phyloP scores from a whole-genome alignment of 2,888 invertebrate genomes.

The Apotomis betuletana region DNA sequence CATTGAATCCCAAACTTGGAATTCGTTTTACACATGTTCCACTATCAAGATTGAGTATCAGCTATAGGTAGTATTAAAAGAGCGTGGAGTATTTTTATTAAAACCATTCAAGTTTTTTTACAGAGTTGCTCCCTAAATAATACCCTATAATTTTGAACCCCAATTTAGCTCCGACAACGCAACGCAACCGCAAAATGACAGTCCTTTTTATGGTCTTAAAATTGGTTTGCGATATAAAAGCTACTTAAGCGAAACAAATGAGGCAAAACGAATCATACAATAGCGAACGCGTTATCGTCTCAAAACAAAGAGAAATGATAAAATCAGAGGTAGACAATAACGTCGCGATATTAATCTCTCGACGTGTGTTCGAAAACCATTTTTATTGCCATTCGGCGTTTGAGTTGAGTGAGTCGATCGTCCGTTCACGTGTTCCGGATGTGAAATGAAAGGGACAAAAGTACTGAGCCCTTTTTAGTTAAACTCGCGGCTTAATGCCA shows the following conservation, averaged over 20 bases:
- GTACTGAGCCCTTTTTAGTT: slow-evolving; percentile 63
- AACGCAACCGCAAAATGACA: slow-evolving; percentile 30
- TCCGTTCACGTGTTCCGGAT: slow-evolving; percentile 77
- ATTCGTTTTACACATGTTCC: slow-evolving; percentile 34
- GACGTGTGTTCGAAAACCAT: slow-evolving; percentile 50
- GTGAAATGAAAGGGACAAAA: slow-evolving; percentile 69
- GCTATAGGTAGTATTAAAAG: slow-evolving; percentile 1
- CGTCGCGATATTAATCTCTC: slow-evolving; percentile 49
- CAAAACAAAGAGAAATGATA: slow-evolving; percentile 44
- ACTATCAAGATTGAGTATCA: slow-evolving; percentile 20
- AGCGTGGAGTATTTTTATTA: slow-evolving; percentile 14
- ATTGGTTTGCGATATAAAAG: slow-evolving; percentile 26
- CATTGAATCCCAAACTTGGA: slow-evolving; percentile 54
- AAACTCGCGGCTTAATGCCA: slow-evolving; percentile 70
- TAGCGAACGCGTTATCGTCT: slow-evolving; percentile 38
- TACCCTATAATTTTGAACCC: slow-evolving; percentile 7
- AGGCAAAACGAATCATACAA: slow-evolving; percentile 40
- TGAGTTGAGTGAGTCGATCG: slow-evolving; percentile 49
- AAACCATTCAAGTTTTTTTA: neutral
- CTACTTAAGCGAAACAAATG: slow-evolving; percentile 31
- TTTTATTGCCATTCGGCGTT: slow-evolving; percentile 57
- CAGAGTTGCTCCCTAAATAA: slow-evolving; percentile 4
- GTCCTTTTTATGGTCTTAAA: slow-evolving; percentile 14
- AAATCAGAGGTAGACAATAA: slow-evolving; percentile 47
- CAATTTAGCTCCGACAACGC: slow-evolving; percentile 22